Evolutionary conservation across 2,888 invertebrate genomes (phyloP).

Genomic region (Luffia ferchaultella): DNA sequence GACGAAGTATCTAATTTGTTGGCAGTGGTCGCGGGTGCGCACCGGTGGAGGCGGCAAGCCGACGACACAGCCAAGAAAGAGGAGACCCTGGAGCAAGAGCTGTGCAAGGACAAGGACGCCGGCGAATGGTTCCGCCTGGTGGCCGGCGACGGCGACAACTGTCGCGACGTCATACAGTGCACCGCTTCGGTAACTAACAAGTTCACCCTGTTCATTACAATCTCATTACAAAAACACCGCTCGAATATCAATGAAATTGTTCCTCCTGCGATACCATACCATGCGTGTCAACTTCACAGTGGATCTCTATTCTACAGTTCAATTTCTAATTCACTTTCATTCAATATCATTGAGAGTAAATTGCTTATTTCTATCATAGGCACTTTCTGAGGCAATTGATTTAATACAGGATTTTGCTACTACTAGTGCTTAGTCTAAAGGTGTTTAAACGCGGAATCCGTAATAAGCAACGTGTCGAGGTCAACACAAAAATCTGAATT

Average conservation of each 20-base stretch:
- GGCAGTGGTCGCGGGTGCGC: conserved; percentile 32
- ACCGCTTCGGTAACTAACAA: conserved; percentile 81
- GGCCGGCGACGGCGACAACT: conserved; percentile 89
- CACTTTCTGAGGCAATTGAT: no score
- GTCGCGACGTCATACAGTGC: conserved; percentile 95
- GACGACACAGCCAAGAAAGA: conserved; percentile 78
- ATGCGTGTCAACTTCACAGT: background rate
- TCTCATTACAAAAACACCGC: background rate
- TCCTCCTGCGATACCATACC: background rate
- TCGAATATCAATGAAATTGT: background rate
- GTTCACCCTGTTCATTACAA: background rate
- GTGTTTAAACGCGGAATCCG: no score
- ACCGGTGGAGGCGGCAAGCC: conserved; percentile 74
- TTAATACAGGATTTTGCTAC: no score
- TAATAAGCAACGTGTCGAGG: no score
- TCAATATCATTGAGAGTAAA: no score
- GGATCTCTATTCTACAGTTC: no score
- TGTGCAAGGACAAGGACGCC: conserved; percentile 94
- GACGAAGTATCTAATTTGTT: no score
- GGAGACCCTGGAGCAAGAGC: conserved; percentile 86
- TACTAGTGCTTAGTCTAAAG: no score
- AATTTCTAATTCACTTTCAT: no score
- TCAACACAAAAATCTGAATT: no score
- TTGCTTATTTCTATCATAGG: no score
- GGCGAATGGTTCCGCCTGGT: conserved; percentile 95